Evolutionary conservation across 2,113 vertebrate genomes (phyloP).

Genomic region (Loxodonta africana): DNA sequence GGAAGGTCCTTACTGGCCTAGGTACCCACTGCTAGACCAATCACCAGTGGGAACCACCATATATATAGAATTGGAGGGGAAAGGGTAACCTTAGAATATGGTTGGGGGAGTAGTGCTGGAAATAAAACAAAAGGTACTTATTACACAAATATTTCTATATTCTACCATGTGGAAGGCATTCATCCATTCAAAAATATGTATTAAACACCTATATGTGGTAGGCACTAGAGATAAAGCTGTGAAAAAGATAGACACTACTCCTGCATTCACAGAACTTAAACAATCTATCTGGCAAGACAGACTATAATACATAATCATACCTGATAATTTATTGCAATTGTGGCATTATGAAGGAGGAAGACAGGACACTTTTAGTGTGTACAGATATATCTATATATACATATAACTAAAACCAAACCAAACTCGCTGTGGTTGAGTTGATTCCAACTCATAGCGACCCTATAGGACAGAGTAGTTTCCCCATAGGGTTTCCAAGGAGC

Average conservation of each 20-base stretch:
- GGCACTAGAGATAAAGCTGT: neutral
- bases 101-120: neutral
- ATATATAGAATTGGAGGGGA: neutral
- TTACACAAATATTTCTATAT: neutral
- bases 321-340: neutral
- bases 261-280: neutral
- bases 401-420: too few species aligned
- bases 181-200: constrained; percentile 20
- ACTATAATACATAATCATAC: neutral
- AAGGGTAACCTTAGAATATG: neutral
- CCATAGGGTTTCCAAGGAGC: too few species aligned
- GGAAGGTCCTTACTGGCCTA: neutral
- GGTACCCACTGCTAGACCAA: neutral
- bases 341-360: neutral
- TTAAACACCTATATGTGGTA: neutral
- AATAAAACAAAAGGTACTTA: neutral
- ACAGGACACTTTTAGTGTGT: neutral
- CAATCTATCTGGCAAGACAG: neutral
- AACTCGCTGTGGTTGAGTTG: too few species aligned
- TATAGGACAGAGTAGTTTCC: too few species aligned
- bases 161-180: neutral
- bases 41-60: neutral
- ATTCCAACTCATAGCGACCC: too few species aligned
- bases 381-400: neutral
- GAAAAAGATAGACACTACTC: neutral